Percentiles rank a stretch among this genome's conserved stretches.
phyloP scores from a whole-genome alignment of 2,797 vertebrate species.

The Bradypodion pumilum region DNA sequence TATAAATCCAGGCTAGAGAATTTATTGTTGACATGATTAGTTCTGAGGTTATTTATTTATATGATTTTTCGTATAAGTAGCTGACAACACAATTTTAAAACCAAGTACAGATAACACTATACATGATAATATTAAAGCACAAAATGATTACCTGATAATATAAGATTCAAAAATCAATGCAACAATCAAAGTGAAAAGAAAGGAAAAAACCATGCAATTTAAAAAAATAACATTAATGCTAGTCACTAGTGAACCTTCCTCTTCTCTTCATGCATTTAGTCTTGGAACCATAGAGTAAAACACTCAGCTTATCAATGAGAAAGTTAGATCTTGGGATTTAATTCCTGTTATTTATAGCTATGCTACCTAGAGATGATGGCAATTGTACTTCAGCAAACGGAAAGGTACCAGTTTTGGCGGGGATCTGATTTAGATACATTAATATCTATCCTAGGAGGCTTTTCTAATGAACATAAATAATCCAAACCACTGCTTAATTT shows the following conservation, averaged over 20 bases:
- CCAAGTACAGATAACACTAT: too few relatives aligned
- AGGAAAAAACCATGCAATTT: background rate
- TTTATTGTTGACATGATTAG: background rate
- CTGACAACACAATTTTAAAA: too few relatives aligned
- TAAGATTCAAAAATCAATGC: too few relatives aligned
- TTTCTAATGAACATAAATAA: background rate
- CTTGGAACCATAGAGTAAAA: background rate
- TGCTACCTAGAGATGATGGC: background rate
- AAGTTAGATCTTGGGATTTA: background rate
- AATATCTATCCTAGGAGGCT: background rate
- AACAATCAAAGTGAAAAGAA: background rate
- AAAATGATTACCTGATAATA: too few relatives aligned
- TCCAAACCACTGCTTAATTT: background rate
- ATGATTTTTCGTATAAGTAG: too few relatives aligned
- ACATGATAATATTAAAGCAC: too few relatives aligned
- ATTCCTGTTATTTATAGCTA: background rate
- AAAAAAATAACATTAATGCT: background rate
- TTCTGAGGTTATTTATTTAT: too few relatives aligned
- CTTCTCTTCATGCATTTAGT: background rate
- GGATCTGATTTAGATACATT: background rate
- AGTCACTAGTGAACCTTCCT: accelerated
- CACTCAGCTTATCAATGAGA: background rate
- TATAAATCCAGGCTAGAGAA: background rate
- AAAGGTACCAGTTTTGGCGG: background rate
- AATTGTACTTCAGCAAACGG: background rate